These are phyloP conservation scores for Drosophila testacea DNA, from an alignment of 2,888 invertebrate species.

Conservation along the genomic window DNA sequence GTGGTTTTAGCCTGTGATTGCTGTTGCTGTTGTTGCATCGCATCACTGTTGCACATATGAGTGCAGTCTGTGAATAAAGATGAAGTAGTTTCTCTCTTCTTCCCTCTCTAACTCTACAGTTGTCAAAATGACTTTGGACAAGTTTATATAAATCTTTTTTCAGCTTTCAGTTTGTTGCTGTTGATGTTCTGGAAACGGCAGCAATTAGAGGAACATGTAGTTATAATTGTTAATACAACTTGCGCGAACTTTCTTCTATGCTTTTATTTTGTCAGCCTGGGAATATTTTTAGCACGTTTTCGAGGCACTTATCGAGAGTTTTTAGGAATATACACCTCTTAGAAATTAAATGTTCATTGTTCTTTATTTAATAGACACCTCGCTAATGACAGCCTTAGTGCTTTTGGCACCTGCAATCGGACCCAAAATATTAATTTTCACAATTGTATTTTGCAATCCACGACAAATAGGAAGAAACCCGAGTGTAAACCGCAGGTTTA, in stretches of 20 bases:
- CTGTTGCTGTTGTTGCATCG: constrained; percentile 1
- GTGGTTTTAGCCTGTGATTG: too few relatives aligned
- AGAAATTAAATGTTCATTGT: not conserved
- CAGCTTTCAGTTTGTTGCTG: constrained; percentile 29
- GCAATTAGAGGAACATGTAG: constrained; percentile 69
- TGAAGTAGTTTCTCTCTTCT: constrained; percentile 45
- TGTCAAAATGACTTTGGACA: constrained; percentile 61
- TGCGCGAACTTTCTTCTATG: constrained; percentile 12
- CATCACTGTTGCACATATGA: constrained; percentile 55
- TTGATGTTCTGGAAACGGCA: constrained; percentile 42
- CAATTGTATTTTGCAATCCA: too few relatives aligned
- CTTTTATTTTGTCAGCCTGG: constrained; percentile 21
- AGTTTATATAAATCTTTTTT: constrained; percentile 40
- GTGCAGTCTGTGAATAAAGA: constrained; percentile 49
- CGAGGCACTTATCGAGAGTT: not conserved
- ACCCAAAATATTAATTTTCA: too few relatives aligned
- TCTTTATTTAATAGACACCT: not conserved
- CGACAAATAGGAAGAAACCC: too few relatives aligned
- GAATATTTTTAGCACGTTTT: constrained; percentile 8
- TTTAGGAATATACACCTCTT: not conserved
- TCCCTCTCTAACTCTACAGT: constrained; percentile 26
- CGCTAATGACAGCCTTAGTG: too few relatives aligned
- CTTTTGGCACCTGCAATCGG: not conserved
- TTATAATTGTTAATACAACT: constrained; percentile 40
- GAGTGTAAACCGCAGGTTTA: too few relatives aligned